Evolutionary conservation across 2,888 invertebrate genomes (phyloP), one percentile per base, ranked within the genome.

Genomic region (Argyresthia albistria): DNA sequence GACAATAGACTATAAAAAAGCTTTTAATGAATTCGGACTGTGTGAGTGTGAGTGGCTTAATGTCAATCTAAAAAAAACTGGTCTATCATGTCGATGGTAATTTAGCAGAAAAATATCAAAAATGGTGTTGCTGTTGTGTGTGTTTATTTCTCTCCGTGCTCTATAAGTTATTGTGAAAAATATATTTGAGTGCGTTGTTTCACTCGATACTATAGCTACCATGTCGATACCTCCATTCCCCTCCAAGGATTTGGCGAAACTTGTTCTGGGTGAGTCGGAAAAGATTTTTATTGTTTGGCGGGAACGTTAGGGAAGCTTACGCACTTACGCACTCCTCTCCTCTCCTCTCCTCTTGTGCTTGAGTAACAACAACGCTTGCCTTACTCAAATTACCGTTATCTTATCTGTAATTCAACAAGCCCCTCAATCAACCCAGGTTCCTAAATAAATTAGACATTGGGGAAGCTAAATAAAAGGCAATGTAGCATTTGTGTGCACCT

Each of bases 161-260:
- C 25, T 25, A 2, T 25, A 25, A 25, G 2, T 25, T 25, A 25
- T 25, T 25, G 25, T 25, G 25, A 25, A 25, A 25, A 25, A 25
- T 25, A 25, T 25, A 25, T 25, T 4, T 6, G 25, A 6, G 25
- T 25, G 25, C 6, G n/a, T 25, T 25, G 25, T 25, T 25, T 25
- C 25, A 25, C 25, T 6, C 25, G 25, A 4, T 25, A 25, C 2
- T 25, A 25, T 25, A 25, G 25, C 25, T 4, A 67, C 59, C 57
- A 81, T 84, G 81, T 60, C 76, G 53, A 70, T 84, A 59, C 80
- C 84, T 63, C 77, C 79, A 37, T 84, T 84, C 67, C 83, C 86
- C 15, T 73, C 80, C 4, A 78, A 80, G 61, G 83, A 83, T 67
- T 71, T 87, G 57, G 87, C 87, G 9, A 84, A 87, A 67, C 72